A percentile compares a stretch with the other conserved stretches of the same genome.
Conservation (phyloP, 1,140 invertebrate genomes). For the Diachasmimorpha longicaudata region DNA sequence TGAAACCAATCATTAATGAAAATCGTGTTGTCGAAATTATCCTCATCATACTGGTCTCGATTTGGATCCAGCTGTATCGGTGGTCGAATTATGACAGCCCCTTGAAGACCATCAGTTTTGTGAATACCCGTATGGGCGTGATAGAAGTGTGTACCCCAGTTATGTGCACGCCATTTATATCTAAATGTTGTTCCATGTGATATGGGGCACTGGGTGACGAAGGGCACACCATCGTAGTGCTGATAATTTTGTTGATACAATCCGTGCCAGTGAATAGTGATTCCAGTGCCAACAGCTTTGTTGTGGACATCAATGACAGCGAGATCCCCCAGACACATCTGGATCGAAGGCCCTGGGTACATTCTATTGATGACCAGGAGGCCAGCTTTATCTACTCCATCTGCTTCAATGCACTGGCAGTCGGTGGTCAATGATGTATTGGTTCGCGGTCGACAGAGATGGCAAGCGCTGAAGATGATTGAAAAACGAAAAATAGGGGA, state of each 20-base stretch:
- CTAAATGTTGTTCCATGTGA: slow-evolving; percentile 81
- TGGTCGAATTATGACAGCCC: slow-evolving; percentile 81
- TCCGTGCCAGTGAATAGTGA: slow-evolving; percentile 89
- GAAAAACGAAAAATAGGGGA: background rate
- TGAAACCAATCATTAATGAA: slow-evolving; percentile 86
- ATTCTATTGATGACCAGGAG: slow-evolving; percentile 82
- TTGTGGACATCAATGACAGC: slow-evolving; percentile 87
- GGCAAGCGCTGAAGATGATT: slow-evolving; percentile 72
- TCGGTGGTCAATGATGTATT: slow-evolving; percentile 67
- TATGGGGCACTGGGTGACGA: slow-evolving; percentile 90
- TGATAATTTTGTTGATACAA: slow-evolving; percentile 81
- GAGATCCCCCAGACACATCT: slow-evolving; percentile 86
- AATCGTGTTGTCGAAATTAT: slow-evolving; percentile 81
- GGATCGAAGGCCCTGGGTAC: slow-evolving; percentile 84
- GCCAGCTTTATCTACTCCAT: slow-evolving; percentile 76
- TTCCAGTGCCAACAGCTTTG: slow-evolving; percentile 77
- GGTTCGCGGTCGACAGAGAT: slow-evolving; percentile 74
- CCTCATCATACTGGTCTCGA: slow-evolving; percentile 78
- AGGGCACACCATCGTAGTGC: slow-evolving; percentile 90
- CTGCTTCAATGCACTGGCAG: slow-evolving; percentile 81
- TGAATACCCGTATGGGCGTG: slow-evolving; percentile 88
- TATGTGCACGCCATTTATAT: slow-evolving; percentile 76
- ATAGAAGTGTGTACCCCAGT: slow-evolving; percentile 88
- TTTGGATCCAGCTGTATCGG: slow-evolving; percentile 77
- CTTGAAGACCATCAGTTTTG: slow-evolving; percentile 85